Evolutionary conservation across 1,140 invertebrate species (phyloP).

Genomic region (Lerema accius): DNA sequence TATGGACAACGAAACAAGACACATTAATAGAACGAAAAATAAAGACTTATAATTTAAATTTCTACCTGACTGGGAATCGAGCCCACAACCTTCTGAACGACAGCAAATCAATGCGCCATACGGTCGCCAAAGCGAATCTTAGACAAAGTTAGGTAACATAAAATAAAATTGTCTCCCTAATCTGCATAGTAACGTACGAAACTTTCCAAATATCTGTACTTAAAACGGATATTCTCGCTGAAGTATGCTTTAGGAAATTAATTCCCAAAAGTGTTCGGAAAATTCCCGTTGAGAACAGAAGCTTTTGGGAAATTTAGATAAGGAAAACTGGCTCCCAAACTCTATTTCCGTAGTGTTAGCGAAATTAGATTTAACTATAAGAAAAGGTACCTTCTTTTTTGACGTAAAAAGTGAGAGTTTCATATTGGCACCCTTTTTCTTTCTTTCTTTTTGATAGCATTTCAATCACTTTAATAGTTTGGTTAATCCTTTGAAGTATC

Average conservation of each 20-base stretch:
- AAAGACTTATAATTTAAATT: too few relatives aligned
- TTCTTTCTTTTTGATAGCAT: too few relatives aligned
- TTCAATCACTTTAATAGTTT: too few relatives aligned
- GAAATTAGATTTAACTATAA: background rate
- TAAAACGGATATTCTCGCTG: background rate
- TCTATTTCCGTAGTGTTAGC: background rate
- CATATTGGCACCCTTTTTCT: too few relatives aligned
- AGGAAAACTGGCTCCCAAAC: background rate
- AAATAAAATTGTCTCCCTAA: background rate
- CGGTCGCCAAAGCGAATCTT: background rate
- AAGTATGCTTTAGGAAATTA: slow-evolving; percentile 1
- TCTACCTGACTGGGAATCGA: too few relatives aligned
- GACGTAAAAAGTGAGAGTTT: too few relatives aligned
- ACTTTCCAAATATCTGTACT: background rate
- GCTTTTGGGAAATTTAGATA: slow-evolving; percentile 1
- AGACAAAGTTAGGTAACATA: background rate
- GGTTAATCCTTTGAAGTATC: too few relatives aligned
- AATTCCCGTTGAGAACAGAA: background rate
- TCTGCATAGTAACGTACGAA: background rate
- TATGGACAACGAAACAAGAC: too few relatives aligned
- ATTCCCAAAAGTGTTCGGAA: slow-evolving; percentile 2
- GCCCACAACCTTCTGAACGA: too few relatives aligned
- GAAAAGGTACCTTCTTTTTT: too few relatives aligned
- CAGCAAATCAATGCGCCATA: background rate
- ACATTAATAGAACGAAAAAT: too few relatives aligned